phyloP scores from a whole-genome alignment of 2,797 vertebrate species.

The Setipinna tenuifilis region DNA sequence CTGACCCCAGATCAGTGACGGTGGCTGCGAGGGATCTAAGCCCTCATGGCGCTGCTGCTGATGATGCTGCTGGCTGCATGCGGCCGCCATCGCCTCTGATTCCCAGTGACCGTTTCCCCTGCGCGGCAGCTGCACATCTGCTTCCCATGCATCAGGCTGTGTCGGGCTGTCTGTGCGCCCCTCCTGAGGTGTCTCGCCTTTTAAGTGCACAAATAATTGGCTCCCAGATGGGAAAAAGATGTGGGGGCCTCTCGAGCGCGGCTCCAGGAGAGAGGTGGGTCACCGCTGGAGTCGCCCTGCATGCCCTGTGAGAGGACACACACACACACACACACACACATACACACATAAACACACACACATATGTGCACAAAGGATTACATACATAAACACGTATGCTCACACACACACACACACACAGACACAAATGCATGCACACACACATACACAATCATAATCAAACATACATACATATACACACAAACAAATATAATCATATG shows the following conservation, averaged over 20 bases:
- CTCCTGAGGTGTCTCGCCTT: conserved; percentile 90
- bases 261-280: conserved; percentile 67
- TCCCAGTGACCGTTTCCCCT: conserved; percentile 68
- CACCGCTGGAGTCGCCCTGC: conserved; percentile 65
- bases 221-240: conserved; percentile 94
- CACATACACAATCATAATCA: background rate
- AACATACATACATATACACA: background rate
- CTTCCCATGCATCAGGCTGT: conserved; percentile 79
- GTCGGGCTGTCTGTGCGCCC: conserved; percentile 84
- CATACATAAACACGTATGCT: background rate
- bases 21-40: background rate
- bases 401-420: background rate
- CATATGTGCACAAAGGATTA: background rate
- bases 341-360: background rate
- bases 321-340: background rate
- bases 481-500: background rate
- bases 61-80: too few relatives aligned
- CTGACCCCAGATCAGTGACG: background rate
- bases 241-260: conserved; percentile 83
- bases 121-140: conserved; percentile 79
- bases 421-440: background rate
- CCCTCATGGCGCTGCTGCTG: background rate
- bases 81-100: too few relatives aligned
- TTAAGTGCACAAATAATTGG: conserved; percentile 89
- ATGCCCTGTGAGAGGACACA: conserved; percentile 45